Evolutionary conservation across 2,113 vertebrate species (phyloP).

Genomic region (Piprites chloris): DNA sequence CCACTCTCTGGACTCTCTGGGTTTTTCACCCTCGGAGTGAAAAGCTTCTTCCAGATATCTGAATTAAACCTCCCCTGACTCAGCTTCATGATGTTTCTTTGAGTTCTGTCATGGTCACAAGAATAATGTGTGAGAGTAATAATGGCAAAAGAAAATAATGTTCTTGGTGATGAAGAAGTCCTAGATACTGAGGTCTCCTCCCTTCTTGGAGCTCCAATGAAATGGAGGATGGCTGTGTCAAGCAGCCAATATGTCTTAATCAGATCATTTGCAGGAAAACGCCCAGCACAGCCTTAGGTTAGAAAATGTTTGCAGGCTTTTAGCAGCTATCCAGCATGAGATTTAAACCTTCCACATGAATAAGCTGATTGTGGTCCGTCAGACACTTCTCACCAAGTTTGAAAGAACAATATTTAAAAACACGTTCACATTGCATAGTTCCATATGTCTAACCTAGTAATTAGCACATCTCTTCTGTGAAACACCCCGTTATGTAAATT

Average conservation of each 20-base stretch:
- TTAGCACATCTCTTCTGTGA: not conserved
- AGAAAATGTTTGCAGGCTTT: not conserved
- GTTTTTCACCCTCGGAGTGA: not conserved
- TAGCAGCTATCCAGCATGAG: not conserved
- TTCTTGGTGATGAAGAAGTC: not conserved
- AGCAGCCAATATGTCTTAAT: not conserved
- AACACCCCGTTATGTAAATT: not conserved
- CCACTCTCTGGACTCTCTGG: fast-evolving
- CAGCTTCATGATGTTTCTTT: not conserved
- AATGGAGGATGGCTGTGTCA: not conserved
- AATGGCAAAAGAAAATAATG: not conserved
- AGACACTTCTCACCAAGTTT: not conserved
- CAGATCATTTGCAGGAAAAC: not conserved
- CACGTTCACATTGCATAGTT: not conserved
- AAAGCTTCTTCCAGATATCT: not conserved
- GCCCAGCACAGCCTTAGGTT: not conserved
- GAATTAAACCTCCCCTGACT: not conserved
- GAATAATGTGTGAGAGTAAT: not conserved
- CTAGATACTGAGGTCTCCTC: not conserved
- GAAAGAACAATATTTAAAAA: not conserved
- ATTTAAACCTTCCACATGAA: not conserved
- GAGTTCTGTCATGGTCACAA: not conserved
- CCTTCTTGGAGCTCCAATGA: not conserved
- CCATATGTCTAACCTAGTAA: not conserved
- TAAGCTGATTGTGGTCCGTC: not conserved